Conservation (phyloP, 64 coral and sea anemone species). For the Exaiptasia diaphana region DNA sequence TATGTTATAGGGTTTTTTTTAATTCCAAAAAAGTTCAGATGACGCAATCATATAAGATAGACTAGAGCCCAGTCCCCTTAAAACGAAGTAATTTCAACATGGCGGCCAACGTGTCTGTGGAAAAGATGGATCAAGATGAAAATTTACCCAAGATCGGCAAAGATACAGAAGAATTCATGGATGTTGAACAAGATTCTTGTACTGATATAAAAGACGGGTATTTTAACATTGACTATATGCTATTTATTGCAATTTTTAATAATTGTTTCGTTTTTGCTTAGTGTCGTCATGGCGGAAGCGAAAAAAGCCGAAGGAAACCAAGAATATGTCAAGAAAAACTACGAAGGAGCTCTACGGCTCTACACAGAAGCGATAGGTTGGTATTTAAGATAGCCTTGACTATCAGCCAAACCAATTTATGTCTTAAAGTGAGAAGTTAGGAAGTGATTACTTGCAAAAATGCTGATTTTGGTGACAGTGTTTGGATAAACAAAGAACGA, state of each 20-base stretch:
- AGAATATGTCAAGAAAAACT: slow-evolving; percentile 62
- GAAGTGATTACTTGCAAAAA: no score
- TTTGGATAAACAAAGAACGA: no score
- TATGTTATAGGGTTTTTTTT: no score
- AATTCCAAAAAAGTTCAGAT: no score
- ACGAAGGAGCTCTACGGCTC: slow-evolving; percentile 48
- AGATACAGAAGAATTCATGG: slow-evolving; percentile 36
- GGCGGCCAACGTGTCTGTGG: slow-evolving; percentile 37
- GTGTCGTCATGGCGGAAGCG: slow-evolving; percentile 60
- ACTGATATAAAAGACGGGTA: slow-evolving; percentile 35
- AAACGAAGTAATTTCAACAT: neutral
- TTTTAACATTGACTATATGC: no score
- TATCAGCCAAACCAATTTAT: neutral
- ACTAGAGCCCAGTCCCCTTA: neutral
- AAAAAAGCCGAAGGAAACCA: slow-evolving; percentile 82
- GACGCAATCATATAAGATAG: neutral
- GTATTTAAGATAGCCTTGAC: no score
- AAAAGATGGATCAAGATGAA: neutral
- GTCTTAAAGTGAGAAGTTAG: no score
- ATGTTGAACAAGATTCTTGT: slow-evolving; percentile 39
- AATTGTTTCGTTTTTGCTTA: no score
- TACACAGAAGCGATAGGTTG: slow-evolving; percentile 98
- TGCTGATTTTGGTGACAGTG: no score
- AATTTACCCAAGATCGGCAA: neutral
- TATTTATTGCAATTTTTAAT: no score